Conservation (phyloP, 2,797 vertebrate genomes). For the Catostomus latipinnis region DNA sequence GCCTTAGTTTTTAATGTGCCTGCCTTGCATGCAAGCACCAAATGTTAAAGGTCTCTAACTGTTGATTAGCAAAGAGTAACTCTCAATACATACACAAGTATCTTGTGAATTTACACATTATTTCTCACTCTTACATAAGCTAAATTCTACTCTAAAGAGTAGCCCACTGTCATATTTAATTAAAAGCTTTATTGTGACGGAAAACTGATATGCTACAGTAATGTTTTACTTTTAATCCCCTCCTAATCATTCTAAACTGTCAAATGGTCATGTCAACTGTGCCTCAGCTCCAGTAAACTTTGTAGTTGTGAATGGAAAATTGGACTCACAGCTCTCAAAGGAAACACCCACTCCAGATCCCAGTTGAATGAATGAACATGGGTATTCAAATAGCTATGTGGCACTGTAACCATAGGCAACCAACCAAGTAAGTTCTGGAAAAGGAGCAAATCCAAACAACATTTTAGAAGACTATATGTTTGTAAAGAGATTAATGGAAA, state of each 20-base stretch:
- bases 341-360: constrained; percentile 45
- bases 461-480: constrained; percentile 33
- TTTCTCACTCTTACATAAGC: not conserved
- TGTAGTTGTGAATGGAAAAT: constrained; percentile 54
- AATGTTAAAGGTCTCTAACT: not conserved
- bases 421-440: constrained; percentile 45
- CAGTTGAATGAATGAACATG: constrained; percentile 34
- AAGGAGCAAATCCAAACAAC: constrained; percentile 55
- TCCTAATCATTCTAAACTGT: constrained; percentile 7
- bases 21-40: constrained; percentile 9
- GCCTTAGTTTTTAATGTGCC: not conserved
- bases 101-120: not conserved
- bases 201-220: not conserved
- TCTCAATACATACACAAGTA: not conserved
- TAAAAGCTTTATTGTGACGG: not conserved
- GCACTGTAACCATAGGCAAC: constrained; percentile 53
- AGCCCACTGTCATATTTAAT: constrained; percentile 4
- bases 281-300: constrained; percentile 25
- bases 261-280: constrained; percentile 15
- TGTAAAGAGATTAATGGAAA: no score
- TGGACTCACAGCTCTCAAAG: constrained; percentile 21
- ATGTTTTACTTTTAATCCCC: constrained; percentile 1
- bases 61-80: not conserved
- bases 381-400: constrained; percentile 51
- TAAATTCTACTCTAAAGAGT: not conserved